These are phyloP conservation scores for Esox lucius DNA, from an alignment of 2,797 vertebrate species.

Conservation along the genomic window DNA sequence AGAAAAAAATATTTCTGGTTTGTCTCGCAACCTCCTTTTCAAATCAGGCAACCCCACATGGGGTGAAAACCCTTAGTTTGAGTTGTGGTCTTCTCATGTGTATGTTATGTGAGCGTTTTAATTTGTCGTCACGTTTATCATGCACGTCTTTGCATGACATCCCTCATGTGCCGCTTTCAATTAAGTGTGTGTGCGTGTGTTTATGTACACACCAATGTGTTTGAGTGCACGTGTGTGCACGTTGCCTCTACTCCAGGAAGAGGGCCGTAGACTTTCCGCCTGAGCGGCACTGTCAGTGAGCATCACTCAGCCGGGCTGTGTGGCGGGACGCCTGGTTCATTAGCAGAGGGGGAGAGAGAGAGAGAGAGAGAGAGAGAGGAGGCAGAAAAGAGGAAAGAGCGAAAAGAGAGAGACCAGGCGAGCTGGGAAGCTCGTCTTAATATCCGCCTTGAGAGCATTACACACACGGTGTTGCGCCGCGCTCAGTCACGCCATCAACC, in stretches of 20 bases:
- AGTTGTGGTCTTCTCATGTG: neutral
- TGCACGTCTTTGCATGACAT: neutral
- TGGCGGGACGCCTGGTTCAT: conserved; percentile 76
- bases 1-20: too few relatives aligned
- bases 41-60: too few relatives aligned
- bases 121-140: neutral
- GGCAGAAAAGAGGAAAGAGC: neutral
- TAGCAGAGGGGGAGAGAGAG: conserved; percentile 65
- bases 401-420: conserved; percentile 49
- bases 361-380: neutral
- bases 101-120: neutral
- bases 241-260: conserved; percentile 64
- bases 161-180: neutral
- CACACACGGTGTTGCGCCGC: conserved; percentile 70
- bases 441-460: conserved; percentile 79
- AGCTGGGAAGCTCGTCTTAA: conserved; percentile 61
- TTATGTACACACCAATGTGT: conserved; percentile 9
- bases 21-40: too few relatives aligned
- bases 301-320: conserved; percentile 76
- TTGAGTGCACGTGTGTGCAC: conserved; percentile 26
- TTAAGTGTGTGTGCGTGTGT: conserved; percentile 4
- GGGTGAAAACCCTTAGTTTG: too few relatives aligned
- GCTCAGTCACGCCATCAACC: conserved; percentile 74
- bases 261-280: conserved; percentile 71
- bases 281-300: conserved; percentile 77